These are phyloP conservation scores for Aurelia aurita DNA, from an alignment of 30 jellyfish, hydroid and myxozoan species.

Conservation along the genomic window DNA sequence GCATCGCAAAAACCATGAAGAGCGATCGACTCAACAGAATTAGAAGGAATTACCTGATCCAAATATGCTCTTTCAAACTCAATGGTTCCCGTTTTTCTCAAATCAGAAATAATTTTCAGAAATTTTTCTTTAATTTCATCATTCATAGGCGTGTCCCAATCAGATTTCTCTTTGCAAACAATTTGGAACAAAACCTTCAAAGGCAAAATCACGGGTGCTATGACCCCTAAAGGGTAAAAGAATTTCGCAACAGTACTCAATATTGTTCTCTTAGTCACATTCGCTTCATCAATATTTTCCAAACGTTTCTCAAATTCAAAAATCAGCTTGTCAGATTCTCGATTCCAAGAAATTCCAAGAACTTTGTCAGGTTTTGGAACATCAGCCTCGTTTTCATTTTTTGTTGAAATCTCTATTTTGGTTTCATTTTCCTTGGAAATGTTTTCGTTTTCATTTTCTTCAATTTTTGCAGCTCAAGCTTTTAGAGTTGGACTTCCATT, in stretches of 20 bases:
- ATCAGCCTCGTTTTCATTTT: too few relatives aligned
- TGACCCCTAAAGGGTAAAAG: conserved; percentile 3
- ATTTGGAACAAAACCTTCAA: conserved; percentile 33
- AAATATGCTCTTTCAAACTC: conserved; percentile 52
- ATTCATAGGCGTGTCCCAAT: conserved; percentile 44
- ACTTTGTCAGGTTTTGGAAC: too few relatives aligned
- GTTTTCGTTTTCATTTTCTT: too few relatives aligned
- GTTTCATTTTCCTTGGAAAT: too few relatives aligned
- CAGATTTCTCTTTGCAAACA: conserved; percentile 22
- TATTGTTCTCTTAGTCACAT: conserved; percentile 16
- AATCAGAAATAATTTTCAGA: too few relatives aligned
- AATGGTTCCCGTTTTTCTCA: conserved; percentile 40
- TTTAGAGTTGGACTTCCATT: conserved; percentile 33
- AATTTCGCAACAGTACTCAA: neutral
- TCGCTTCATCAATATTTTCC: too few relatives aligned
- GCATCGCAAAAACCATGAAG: conserved; percentile 52
- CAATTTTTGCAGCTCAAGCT: too few relatives aligned
- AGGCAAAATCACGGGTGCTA: conserved; percentile 1
- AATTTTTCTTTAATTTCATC: conserved; percentile 16
- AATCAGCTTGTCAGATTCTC: too few relatives aligned
- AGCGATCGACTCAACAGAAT: conserved; percentile 52
- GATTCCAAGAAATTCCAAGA: too few relatives aligned
- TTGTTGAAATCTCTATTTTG: too few relatives aligned
- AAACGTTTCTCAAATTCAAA: too few relatives aligned
- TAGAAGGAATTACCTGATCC: conserved; percentile 39